phyloP scores from a whole-genome alignment of 2,113 vertebrate species.

The Ailurus styani region DNA sequence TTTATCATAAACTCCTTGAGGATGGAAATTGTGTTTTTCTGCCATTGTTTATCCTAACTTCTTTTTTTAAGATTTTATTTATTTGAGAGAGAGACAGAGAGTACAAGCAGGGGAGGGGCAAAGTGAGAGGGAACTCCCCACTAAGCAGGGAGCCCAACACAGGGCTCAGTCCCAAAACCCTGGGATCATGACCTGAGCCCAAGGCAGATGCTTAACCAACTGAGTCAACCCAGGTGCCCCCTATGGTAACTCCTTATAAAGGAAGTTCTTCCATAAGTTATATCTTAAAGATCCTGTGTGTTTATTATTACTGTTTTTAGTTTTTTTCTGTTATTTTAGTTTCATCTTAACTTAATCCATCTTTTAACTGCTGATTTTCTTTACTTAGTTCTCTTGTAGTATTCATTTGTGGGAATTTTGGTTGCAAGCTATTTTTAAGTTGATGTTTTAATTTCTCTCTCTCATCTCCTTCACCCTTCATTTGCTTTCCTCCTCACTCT shows the following conservation, averaged over 20 bases:
- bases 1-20: background rate
- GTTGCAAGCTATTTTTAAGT: background rate
- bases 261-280: background rate
- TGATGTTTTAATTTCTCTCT: background rate
- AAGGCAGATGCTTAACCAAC: background rate
- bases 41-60: background rate
- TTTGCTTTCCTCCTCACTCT: background rate
- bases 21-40: background rate
- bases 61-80: background rate
- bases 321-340: background rate
- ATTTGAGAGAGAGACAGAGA: background rate
- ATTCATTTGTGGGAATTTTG: background rate
- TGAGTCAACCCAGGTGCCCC: background rate
- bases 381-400: background rate
- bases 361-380: background rate
- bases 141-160: background rate
- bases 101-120: background rate
- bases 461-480: background rate
- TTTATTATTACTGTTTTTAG: background rate
- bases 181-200: background rate
- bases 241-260: background rate
- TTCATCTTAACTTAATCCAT: background rate
- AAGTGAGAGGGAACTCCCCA: background rate
- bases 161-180: background rate
- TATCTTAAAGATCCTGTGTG: background rate